Base-by-base conservation (phyloP, 30 jellyfish, hydroid and myxozoan species). In the Pelagia noctiluca region DNA sequence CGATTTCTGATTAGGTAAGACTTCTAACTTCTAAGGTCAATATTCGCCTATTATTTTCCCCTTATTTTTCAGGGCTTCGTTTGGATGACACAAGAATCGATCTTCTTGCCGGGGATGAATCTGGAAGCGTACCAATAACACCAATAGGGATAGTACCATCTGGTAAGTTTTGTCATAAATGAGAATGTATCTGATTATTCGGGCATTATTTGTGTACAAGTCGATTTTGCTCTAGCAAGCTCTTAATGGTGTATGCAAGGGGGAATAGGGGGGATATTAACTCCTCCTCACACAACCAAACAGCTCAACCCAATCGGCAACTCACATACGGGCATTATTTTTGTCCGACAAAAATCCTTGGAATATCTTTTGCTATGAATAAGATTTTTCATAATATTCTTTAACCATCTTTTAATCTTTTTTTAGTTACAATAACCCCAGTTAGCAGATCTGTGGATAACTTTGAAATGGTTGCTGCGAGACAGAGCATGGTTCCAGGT, bases 71-170 rank as follows among this genome's bases (percentile, higher is more conserved):
- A 91, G 98, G 98, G 5, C 84, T 84, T 32, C 96, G 92, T 26
- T 89, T 92, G n/a, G 91, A 92, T 42, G 98, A 86, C 46, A 92
- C 98, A 28, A 72, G 98, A 61, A 82, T 92, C 16, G 98, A 92
- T 53, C 75, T 87, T 7, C 82, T 88, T 67, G 96, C 97, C 26
- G 96, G 90, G 24, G 99, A 94, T 32, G 95, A 88, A 50, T 82
- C 96, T 12, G 96, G 96, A 25, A 92, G 91, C 68, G 99, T 94
- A 5, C 99, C 99, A 16, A 63, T 69, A 28, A 92, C 98, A 37
- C 96, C 98, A 21, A 66, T 92, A 24, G 94, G 98, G 26, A 73
- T 93, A 28, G 97, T 94, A 31, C 97, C 96, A 3, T 72, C 97
- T 32, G 96, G 99, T 94, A 78, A 42, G 89, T 3, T 0, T 46